Evolutionary conservation across 1,140 invertebrate genomes (phyloP).

Genomic region (Lordiphosa stackelbergi): DNA sequence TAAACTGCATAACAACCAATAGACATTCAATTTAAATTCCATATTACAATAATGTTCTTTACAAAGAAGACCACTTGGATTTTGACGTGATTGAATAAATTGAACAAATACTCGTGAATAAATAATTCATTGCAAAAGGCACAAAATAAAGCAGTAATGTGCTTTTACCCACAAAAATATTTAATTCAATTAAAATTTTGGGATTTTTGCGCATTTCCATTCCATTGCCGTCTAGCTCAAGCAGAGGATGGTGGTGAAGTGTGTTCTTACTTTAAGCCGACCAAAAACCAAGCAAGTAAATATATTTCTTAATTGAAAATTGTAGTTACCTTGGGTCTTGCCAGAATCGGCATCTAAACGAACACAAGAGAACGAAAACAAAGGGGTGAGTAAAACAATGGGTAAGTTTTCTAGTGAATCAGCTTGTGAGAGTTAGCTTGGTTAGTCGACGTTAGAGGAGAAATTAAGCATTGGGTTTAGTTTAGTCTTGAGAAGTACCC

Average conservation of each 20-base stretch:
- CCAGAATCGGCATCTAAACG: conserved; percentile 53
- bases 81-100: neutral
- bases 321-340: conserved; percentile 64
- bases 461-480: conserved; percentile 4
- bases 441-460: conserved; percentile 5
- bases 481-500: conserved; percentile 17
- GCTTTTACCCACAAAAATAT: neutral
- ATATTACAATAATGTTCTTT: too few relatives aligned
- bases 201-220: neutral
- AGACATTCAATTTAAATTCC: too few relatives aligned
- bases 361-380: conserved; percentile 27
- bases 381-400: conserved; percentile 9
- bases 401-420: neutral
- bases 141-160: neutral
- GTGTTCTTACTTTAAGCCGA: neutral
- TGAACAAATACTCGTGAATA: neutral
- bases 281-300: conserved; percentile 12
- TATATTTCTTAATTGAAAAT: conserved; percentile 11
- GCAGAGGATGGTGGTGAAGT: too few relatives aligned
- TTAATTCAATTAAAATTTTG: conserved; percentile 2
- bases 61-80: neutral
- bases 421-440: neutral
- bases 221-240: too few relatives aligned
- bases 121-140: conserved; percentile 3
- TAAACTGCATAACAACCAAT: too few relatives aligned